Evolutionary conservation across 1,140 invertebrate species (phyloP), one percentile per base, ranked within the genome.

Genomic region (Cydia strobilella): DNA sequence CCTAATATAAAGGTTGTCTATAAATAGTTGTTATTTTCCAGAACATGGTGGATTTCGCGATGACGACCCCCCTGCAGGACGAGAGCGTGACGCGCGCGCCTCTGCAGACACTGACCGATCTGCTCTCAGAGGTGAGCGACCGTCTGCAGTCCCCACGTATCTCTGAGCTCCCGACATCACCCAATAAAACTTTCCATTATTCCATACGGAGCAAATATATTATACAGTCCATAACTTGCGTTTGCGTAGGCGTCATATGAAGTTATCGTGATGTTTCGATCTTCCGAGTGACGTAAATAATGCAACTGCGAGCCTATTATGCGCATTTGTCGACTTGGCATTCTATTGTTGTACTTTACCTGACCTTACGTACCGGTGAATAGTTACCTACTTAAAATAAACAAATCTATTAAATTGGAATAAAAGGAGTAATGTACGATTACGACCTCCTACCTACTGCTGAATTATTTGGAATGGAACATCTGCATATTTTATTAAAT

Each of bases 11-110:
- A 18, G 51, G 18, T 59, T 59, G 51, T 59, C 18, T 59, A 59
- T 59, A 59, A 59, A 59, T 59, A 59, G 54, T 59, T 59, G 72
- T 79, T 85, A 79, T 78, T 76, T 94, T 94, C 12, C 92, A 96
- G 96, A 95, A 94, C 82, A 94, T 97, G 94, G 96, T 97, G 51
- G 96, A 97, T 78, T 95, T 97, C 76, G 96, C 96, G 0, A 94
- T 96, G 78, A 95, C 94, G 77, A 97, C 96, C 1, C 97, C 96
- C 1, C 94, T 97, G 20, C 96, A 97, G 88, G 96, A 97, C 84
- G 96, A 96, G 79, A 95, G 95, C 79, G 95, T 97, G 4, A 95
- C 95, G 65, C 94, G 96, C 27, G 95, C 95, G 27, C 96, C 97
- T 2, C 86, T 97, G 75, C 95, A 97, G 80, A 95, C 97, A 9